Base-by-base conservation (phyloP, 2,888 invertebrate species). In the Drosophila picticornis region DNA sequence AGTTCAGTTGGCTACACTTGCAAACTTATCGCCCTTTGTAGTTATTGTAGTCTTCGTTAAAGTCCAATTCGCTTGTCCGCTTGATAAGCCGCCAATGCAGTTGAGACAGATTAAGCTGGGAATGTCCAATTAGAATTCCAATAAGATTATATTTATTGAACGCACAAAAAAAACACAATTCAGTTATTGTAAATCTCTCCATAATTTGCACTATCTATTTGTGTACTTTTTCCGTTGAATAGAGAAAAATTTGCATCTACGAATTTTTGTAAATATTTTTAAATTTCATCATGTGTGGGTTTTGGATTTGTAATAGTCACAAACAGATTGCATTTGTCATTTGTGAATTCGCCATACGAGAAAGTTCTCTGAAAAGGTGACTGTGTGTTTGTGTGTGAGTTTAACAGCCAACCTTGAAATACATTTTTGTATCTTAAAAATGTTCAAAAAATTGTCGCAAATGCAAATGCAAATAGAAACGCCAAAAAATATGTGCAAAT, bases 1-100 rank as follows among this genome's bases (percentile, higher is more conserved):
- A 70, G 86, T 74, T 80, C 61, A 36, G 40, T 53, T 48, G 40
- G 75, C 71, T 87, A 83, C 88, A 89, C 88, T 89, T 89, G 85
- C 90, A 84, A 88, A 82, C 34, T 68, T 57, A 59, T 58, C 32
- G 56, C 56, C 53, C 55, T 51, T 59, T 63, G 66, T 65, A 59
- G 43, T 65, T 62, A n/a, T 55, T 40, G n/a, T 40, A 25, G 11
- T 31, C 62, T 46, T 48, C 69, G 66, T 36, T 48, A 58, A 60
- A 63, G 57, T 64, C 71, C 53, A 80, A 57, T 62, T 32, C 27
- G 51, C 32, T 31, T 74, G 56, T 48, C 25, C 16, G 16, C 46
- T 16, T 25, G 25, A 46, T 46, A 46, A 25, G 46, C 46, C 16
- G 25, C 4, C 46, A 27, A 27, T 7, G 7, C 46, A 46, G 46